Conservation (phyloP, 2,888 invertebrate species). For the Chalcosyrphus nemorum region DNA sequence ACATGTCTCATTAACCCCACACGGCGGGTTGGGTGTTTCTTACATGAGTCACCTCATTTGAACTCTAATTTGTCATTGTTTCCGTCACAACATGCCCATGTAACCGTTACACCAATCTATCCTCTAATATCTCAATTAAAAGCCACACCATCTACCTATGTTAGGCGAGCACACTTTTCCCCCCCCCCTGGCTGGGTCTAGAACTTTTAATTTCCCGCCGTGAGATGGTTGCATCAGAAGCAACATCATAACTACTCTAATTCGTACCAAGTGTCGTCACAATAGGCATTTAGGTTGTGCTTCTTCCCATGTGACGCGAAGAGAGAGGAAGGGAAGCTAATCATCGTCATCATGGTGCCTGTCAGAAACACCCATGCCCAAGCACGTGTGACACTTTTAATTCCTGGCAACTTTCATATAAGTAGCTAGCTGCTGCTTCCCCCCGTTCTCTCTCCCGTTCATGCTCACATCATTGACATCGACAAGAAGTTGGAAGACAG, state of each 20-base stretch:
- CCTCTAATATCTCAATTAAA: conserved; percentile 61
- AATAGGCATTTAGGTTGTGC: conserved; percentile 38
- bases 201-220: conserved; percentile 60
- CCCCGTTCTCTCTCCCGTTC: no score
- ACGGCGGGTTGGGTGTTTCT: not conserved
- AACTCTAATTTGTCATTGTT: conserved; percentile 42
- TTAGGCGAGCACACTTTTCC: not conserved
- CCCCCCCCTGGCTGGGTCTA: conserved; percentile 17
- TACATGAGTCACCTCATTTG: conserved; percentile 43
- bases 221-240: conserved; percentile 44
- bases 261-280: conserved; percentile 49
- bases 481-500: conserved; percentile 40
- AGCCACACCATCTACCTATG: conserved; percentile 50
- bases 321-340: conserved; percentile 43
- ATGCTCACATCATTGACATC: conserved; percentile 39
- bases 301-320: conserved; percentile 43
- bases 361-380: conserved; percentile 39
- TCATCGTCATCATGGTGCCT: conserved; percentile 45
- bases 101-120: conserved; percentile 20
- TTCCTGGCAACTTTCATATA: conserved; percentile 42
- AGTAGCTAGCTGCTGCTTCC: no score
- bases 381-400: conserved; percentile 71
- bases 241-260: conserved; percentile 37
- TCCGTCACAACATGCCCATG: conserved; percentile 10
- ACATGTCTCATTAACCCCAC: conserved; percentile 33